A percentile compares a stretch with the other conserved stretches of the same genome.
Conservation (phyloP, 2,888 invertebrate genomes). For the Theodoxus fluviatilis region DNA sequence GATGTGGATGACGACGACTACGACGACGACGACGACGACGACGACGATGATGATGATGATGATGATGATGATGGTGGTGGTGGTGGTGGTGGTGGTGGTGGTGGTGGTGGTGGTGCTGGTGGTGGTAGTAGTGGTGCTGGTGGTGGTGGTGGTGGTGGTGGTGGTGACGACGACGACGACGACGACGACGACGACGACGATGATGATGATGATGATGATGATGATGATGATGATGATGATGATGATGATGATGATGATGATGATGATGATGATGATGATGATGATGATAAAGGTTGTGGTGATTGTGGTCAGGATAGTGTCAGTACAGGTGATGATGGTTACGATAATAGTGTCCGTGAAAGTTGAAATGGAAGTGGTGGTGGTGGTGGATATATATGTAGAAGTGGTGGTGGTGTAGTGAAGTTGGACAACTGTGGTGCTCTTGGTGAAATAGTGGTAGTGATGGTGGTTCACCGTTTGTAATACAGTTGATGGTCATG, state of each 20-base stretch:
- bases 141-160: not conserved
- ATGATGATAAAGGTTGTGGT: too few species aligned
- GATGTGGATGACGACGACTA: too few species aligned
- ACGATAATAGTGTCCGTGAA: constrained; percentile 24
- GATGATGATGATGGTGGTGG: not conserved
- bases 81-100: not conserved
- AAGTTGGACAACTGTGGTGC: too few species aligned
- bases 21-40: too few species aligned
- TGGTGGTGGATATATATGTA: too few species aligned
- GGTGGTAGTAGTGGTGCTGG: not conserved
- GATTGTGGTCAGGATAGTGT: too few species aligned
- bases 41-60: not conserved
- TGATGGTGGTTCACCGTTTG: too few species aligned
- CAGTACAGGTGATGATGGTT: constrained; percentile 21
- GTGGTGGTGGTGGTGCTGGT: not conserved
- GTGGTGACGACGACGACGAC: not conserved
- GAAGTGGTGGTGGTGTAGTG: too few species aligned
- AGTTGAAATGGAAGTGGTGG: too few species aligned
- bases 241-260: not conserved
- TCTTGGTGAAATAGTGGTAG: too few species aligned
- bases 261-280: not conserved
- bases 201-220: constrained; percentile 9
- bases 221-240: constrained; percentile 10
- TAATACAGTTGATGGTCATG: too few species aligned
- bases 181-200: not conserved